phyloP scores from a whole-genome alignment of 2,888 invertebrate genomes.

The Athetis lepigone region DNA sequence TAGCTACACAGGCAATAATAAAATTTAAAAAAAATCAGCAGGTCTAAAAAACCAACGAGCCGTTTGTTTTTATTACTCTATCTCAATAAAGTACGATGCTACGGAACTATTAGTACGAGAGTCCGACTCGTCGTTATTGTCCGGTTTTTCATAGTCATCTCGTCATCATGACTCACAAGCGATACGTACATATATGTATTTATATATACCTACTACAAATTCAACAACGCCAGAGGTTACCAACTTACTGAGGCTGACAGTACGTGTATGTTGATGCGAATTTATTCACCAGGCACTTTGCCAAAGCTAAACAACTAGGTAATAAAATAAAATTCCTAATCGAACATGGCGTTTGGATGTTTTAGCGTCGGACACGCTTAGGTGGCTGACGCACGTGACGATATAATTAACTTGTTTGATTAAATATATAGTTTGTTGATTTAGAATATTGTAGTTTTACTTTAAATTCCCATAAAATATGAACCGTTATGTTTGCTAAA shows the following conservation, averaged over 20 bases:
- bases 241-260: conserved; percentile 43
- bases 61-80: too few species aligned
- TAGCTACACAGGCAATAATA: too few species aligned
- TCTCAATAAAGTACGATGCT: too few species aligned
- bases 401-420: conserved; percentile 32
- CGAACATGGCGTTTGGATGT: conserved; percentile 70
- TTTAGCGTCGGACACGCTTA: conserved; percentile 63
- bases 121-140: too few species aligned
- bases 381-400: conserved; percentile 70
- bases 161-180: conserved; percentile 25
- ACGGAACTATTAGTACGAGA: too few species aligned
- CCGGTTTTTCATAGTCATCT: conserved; percentile 2
- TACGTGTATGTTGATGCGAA: conserved; percentile 57
- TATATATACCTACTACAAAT: neutral
- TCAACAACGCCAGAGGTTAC: conserved; percentile 23
- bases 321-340: conserved; percentile 73
- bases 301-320: conserved; percentile 71
- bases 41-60: too few species aligned
- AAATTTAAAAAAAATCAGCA: too few species aligned
- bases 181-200: neutral
- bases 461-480: neutral
- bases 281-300: conserved; percentile 71
- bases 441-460: neutral
- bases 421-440: conserved; percentile 37
- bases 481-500: too few species aligned